These are phyloP conservation scores for Brachionichthys hirsutus DNA, from an alignment of 2,113 vertebrate genomes.

Conservation along the genomic window DNA sequence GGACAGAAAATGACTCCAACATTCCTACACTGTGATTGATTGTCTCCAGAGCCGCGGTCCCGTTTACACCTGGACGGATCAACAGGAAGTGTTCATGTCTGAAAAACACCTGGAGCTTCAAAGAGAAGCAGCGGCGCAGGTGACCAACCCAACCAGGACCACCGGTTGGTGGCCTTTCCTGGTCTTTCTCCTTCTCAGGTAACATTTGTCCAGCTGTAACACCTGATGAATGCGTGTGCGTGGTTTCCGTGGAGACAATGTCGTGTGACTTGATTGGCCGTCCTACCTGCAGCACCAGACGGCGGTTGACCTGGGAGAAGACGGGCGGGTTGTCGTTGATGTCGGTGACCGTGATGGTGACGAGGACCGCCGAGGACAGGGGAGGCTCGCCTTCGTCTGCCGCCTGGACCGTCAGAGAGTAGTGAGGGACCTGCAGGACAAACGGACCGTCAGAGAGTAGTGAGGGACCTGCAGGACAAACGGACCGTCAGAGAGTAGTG, in stretches of 20 bases:
- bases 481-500: conserved; percentile 87
- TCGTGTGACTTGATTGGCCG: accelerated
- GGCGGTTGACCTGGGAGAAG: conserved; percentile 92
- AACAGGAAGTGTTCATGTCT: neutral
- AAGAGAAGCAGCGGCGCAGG: too few species aligned
- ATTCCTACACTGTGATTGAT: too few species aligned
- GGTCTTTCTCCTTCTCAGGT: too few species aligned
- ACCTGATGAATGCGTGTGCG: neutral
- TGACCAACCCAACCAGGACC: too few species aligned
- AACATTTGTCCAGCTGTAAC: too few species aligned
- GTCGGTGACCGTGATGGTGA: conserved; percentile 83
- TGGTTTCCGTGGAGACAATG: neutral
- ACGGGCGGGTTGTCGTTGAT: conserved; percentile 93
- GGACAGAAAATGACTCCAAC: too few species aligned
- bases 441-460: too few species aligned
- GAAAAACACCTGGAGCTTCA: too few species aligned
- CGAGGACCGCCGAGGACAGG: conserved; percentile 79
- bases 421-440: conserved; percentile 69
- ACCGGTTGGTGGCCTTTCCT: too few species aligned
- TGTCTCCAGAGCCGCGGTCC: neutral
- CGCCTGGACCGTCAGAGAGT: conserved; percentile 87
- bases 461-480: conserved; percentile 79
- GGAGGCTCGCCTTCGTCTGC: conserved; percentile 84
- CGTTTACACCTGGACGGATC: neutral
- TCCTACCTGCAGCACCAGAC: conserved; percentile 87